These are phyloP conservation scores for Laticauda colubrina DNA, from an alignment of 2,113 vertebrate species.

Conservation along the genomic window DNA sequence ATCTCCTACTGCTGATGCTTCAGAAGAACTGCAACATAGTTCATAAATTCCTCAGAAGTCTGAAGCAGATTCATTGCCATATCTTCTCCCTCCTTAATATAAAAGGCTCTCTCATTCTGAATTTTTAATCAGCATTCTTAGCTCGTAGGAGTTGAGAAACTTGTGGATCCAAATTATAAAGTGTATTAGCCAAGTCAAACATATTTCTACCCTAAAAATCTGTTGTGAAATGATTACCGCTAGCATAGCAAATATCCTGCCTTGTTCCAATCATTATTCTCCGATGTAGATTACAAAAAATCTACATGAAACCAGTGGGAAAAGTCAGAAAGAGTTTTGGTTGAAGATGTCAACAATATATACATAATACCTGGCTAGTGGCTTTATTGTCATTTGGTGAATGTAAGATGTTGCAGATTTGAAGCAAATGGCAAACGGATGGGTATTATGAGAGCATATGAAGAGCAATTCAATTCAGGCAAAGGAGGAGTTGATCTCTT, in stretches of 20 bases:
- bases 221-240: slow-evolving; percentile 15
- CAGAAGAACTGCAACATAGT: slow-evolving; percentile 10
- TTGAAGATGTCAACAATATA: not conserved
- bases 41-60: not conserved
- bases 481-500: not conserved
- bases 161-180: slow-evolving; percentile 59
- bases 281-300: not conserved
- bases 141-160: slow-evolving; percentile 38
- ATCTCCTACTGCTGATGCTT: not conserved
- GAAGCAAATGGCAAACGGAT: not conserved
- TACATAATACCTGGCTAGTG: not conserved
- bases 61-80: slow-evolving; percentile 13
- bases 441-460: not conserved
- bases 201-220: slow-evolving; percentile 64
- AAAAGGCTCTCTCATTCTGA: slow-evolving; percentile 25
- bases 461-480: not conserved
- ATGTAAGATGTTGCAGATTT: not conserved
- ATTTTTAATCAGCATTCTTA: slow-evolving; percentile 51
- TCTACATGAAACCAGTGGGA: not conserved
- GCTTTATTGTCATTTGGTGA: not conserved
- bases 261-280: slow-evolving; percentile 5
- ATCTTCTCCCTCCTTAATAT: slow-evolving; percentile 24
- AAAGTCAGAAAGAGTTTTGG: not conserved
- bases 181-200: slow-evolving; percentile 50
- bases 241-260: slow-evolving; percentile 36